Base-by-base conservation (phyloP, 2,113 vertebrate genomes). In the Marmota monax region DNA sequence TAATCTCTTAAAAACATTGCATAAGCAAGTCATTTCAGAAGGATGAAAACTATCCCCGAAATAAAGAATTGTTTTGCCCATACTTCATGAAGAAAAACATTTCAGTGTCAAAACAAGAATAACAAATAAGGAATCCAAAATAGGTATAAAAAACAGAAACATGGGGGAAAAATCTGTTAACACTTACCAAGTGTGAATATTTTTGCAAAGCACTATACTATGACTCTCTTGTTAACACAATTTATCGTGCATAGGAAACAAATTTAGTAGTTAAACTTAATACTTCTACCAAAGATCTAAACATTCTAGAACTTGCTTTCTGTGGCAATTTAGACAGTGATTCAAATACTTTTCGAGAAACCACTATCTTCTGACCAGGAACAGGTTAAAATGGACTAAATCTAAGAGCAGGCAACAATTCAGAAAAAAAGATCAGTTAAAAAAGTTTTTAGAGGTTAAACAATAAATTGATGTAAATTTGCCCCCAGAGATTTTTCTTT, bases 401-500 rank as follows among this genome's bases (percentile, higher is more conserved):
- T 53, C 51, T 4, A 79, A 13, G 32, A 13, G 3, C 85, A 87
- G 34, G 53, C 48, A 95, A 90, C 22, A 90, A 92, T 67, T 90
- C 25, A 69, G 18, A 85, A 74, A 84, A 32, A 48, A 32, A 77
- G 9, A 95, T 42, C 27, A 82, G 39, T 65, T 90, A 84, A 63
- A 89, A 25, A 25, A 1, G 53, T 86, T 69, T 72, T 70, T n/a
- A 51, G 70, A 69, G 18, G 17, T 80, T 70, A 76, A 53, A 51
- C 16, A 65, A 90, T 78, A 56, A 34, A 89, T 0, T 76, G 74
- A 45, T 58, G 29, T 93, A 93, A 5, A 78, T 63, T 85, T 96
- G 72, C 63, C 93, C 86, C 86, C 88, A 86, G 86, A 94, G 94
- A 97, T 93, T 73, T 97, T 96, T 96, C 90, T 69, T 61, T 8